Conservation (phyloP, 2,113 vertebrate genomes). For the Nerophis lumbriciformis region DNA sequence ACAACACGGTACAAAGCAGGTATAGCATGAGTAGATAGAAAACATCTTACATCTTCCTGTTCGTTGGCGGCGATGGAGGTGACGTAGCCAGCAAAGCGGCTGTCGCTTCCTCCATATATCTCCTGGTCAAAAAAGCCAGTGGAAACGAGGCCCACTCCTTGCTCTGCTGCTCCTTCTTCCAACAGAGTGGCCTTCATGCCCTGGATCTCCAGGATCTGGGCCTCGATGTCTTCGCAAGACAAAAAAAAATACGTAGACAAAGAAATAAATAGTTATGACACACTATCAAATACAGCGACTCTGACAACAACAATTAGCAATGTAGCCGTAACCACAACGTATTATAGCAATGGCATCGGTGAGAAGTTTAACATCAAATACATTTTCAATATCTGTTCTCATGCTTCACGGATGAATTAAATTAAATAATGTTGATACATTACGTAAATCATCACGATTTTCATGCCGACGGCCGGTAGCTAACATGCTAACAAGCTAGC, state of each 20-base stretch:
- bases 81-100: constrained; percentile 94
- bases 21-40: neutral
- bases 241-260: neutral
- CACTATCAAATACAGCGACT: too few relatives aligned
- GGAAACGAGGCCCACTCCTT: constrained; percentile 94
- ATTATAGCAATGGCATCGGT: neutral
- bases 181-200: constrained; percentile 87
- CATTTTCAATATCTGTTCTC: too few relatives aligned
- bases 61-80: constrained; percentile 98
- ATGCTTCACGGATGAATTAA: neutral
- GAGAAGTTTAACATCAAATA: neutral
- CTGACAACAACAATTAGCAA: too few relatives aligned
- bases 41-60: constrained; percentile 83
- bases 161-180: constrained; percentile 77
- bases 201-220: constrained; percentile 98
- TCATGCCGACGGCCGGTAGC: neutral
- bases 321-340: too few relatives aligned
- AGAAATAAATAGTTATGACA: too few relatives aligned
- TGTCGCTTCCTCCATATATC: constrained; percentile 96
- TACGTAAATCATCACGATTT: neutral
- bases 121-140: constrained; percentile 97
- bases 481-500: constrained; percentile 25
- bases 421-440: neutral
- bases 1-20: neutral
- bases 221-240: constrained; percentile 85